Evolutionary conservation across 2,113 vertebrate genomes (phyloP).

Genomic region (Mandrillus leucophaeus): DNA sequence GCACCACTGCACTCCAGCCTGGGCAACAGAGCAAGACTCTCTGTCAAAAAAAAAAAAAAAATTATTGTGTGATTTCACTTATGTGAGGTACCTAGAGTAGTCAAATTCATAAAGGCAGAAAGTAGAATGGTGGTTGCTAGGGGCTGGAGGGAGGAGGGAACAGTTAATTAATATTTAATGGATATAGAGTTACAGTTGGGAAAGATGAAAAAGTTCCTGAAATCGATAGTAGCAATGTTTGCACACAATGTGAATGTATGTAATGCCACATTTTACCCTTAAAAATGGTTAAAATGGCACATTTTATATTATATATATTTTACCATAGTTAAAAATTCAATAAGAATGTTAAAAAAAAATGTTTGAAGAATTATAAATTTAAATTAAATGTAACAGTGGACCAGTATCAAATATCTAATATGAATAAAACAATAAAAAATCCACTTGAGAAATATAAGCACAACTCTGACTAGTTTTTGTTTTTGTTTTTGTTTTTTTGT

Average conservation of each 20-base stretch:
- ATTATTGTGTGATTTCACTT: not conserved
- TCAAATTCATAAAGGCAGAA: not conserved
- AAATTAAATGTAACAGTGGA: not conserved
- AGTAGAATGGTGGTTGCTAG: not conserved
- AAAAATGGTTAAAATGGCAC: not conserved
- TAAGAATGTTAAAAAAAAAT: not conserved
- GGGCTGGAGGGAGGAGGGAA: not conserved
- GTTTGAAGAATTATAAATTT: not conserved
- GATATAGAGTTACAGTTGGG: not conserved
- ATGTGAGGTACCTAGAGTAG: not conserved
- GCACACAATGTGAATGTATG: not conserved
- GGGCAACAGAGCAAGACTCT: too few species aligned
- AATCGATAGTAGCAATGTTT: too few species aligned
- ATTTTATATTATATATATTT: not conserved
- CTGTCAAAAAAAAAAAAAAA: too few species aligned
- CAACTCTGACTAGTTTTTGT: too few species aligned
- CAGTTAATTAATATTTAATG: not conserved
- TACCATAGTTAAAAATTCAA: not conserved
- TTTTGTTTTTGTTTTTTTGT: not conserved
- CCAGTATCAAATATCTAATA: not conserved
- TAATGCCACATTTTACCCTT: not conserved
- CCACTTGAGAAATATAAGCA: not conserved
- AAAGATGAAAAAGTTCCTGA: not conserved
- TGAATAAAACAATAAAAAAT: not conserved
- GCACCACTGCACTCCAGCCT: too few species aligned